Base-by-base conservation (phyloP, 2,797 vertebrate genomes). In the Enteromius fasciolatus region DNA sequence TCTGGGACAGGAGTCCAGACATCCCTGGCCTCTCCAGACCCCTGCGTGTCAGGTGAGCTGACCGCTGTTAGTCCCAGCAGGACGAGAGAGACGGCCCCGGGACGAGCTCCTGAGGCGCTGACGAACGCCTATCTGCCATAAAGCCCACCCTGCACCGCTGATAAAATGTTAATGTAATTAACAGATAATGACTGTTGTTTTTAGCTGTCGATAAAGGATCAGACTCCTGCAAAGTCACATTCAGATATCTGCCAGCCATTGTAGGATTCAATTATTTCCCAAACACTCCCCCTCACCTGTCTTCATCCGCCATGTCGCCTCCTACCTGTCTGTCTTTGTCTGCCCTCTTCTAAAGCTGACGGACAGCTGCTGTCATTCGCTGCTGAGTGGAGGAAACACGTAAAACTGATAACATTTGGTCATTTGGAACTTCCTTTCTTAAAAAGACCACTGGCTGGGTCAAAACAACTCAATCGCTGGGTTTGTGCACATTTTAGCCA, bases 81-180 rank as follows among this genome's bases (percentile, higher is more conserved):
- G 85, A 85, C 86, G 20, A 57, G 72, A 1, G 52, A 61, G 31
- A 57, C 25, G 23, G 63, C 36, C 68, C 48, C 64, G 28, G 78
- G 74, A 25, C 17, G 28, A 72, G 73, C 85, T 86, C 70, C 84
- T 68, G 33, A 78, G 84, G 87, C 78, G 87, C 91, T 94, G 94
- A 95, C 91, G 93, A 94, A 94, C 94, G 93, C 92, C 93, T 95
- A 94, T 95, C 94, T 93, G 92, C 90, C 89, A 91, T 91, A 93
- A 91, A 89, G 87, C 89, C 89, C 91, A 87, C 90, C 81, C 85
- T 67, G 57, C 10, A 17, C 86, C 44, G 82, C 94, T 94, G 95
- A 95, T 95, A 95, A 95, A 95, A 95, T 95, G 94, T 95, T 95
- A 95, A 95, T 95, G 94, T 95, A 95, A 95, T 95, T 95, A 95